These are phyloP conservation scores for Mactromeris polynyma DNA, from an alignment of 2,888 invertebrate species.

Conservation along the genomic window DNA sequence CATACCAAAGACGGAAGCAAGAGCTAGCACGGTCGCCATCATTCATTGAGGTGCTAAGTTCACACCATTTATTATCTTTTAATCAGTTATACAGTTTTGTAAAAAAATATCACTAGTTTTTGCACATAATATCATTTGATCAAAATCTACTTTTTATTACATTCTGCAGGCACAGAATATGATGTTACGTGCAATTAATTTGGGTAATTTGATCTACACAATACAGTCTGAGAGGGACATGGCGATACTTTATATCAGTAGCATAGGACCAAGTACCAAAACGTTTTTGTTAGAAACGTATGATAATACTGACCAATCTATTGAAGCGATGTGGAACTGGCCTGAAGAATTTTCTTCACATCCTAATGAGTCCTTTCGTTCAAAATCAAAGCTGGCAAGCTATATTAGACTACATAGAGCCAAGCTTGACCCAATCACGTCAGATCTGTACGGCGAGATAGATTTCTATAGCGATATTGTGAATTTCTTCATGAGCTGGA, in stretches of 20 bases:
- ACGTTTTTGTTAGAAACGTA: slow-evolving; percentile 75
- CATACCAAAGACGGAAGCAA: no score
- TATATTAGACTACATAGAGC: slow-evolving; percentile 47
- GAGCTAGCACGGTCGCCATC: no score
- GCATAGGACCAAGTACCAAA: slow-evolving; percentile 76
- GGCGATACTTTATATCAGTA: slow-evolving; percentile 76
- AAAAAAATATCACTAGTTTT: no score
- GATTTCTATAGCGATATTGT: slow-evolving; percentile 76
- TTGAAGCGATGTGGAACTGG: slow-evolving; percentile 66
- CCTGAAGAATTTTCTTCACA: slow-evolving; percentile 47
- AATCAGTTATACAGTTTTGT: no score
- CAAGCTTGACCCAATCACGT: slow-evolving; percentile 24
- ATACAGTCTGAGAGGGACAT: slow-evolving; percentile 80
- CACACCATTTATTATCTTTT: no score
- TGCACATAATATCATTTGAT: no score
- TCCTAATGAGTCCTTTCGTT: slow-evolving; percentile 28
- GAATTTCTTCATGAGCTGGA: slow-evolving; percentile 78
- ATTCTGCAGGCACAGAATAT: slow-evolving; percentile 70
- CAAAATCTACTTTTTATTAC: no score
- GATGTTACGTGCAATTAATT: slow-evolving; percentile 73
- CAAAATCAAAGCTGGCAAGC: slow-evolving; percentile 31
- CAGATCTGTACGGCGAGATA: slow-evolving; percentile 36
- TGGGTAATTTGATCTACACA: slow-evolving; percentile 77
- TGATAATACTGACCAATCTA: slow-evolving; percentile 73
- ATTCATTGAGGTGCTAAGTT: no score